Evolutionary conservation across 2,113 vertebrate species (phyloP).

Genomic region (Varanus komodoensis): DNA sequence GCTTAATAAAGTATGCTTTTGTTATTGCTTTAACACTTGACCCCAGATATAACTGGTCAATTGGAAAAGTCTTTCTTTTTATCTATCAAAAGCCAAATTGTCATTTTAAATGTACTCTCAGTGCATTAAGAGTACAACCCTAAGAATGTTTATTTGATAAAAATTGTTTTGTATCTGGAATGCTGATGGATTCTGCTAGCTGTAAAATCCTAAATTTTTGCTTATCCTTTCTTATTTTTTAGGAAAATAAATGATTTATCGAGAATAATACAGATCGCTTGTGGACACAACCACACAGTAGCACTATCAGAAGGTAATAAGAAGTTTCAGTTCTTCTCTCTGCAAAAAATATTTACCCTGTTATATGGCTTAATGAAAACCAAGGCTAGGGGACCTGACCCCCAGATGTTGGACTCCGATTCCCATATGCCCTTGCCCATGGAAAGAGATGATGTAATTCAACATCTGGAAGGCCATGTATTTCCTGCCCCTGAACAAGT

Average conservation of each 20-base stretch:
- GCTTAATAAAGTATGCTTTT: no score
- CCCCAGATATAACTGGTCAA: neutral
- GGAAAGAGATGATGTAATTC: neutral
- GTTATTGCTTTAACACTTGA: no score
- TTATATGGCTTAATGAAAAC: neutral
- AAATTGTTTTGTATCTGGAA: neutral
- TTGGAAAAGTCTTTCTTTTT: neutral
- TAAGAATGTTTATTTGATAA: neutral
- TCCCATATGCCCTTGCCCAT: neutral
- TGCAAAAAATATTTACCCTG: neutral
- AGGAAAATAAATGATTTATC: slow-evolving; percentile 66
- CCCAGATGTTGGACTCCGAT: neutral
- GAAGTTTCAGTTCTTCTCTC: neutral
- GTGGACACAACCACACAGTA: slow-evolving; percentile 88
- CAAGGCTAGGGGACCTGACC: neutral
- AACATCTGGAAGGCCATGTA: no score
- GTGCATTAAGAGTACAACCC: neutral
- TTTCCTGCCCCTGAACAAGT: no score
- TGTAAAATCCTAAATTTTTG: neutral
- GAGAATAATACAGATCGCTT: slow-evolving; percentile 88
- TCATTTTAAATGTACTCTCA: neutral
- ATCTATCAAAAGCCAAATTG: neutral
- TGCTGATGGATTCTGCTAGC: neutral
- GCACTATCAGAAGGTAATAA: slow-evolving; percentile 87
- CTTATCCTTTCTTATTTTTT: slow-evolving; percentile 22